A percentile compares a stretch with the other conserved stretches of the same genome.
These are phyloP conservation scores for Gortyna flavago DNA, from an alignment of 2,888 invertebrate species.

Conservation along the genomic window DNA sequence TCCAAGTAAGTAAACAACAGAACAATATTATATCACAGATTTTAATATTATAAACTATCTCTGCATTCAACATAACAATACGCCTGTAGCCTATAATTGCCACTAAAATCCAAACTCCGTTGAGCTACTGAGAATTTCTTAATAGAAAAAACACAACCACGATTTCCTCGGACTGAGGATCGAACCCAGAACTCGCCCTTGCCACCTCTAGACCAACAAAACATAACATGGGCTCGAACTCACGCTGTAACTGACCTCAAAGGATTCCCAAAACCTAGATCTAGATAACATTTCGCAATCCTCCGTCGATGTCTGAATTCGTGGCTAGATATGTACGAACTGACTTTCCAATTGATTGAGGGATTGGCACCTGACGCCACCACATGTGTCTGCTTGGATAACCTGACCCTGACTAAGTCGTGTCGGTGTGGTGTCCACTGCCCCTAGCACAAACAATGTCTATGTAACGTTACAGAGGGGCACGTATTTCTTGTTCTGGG, in stretches of 20 bases:
- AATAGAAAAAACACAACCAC: background rate
- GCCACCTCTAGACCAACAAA: background rate
- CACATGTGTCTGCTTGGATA: constrained; percentile 13
- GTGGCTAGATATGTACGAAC: constrained; percentile 5
- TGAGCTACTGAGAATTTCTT: background rate
- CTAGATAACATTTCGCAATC: background rate
- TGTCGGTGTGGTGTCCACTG: background rate
- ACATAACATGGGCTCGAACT: background rate
- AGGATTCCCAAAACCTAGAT: background rate
- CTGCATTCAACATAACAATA: background rate
- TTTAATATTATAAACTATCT: background rate
- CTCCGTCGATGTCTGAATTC: background rate
- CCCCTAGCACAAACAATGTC: background rate
- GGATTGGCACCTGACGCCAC: background rate
- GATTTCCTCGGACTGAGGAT: background rate
- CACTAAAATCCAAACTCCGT: background rate
- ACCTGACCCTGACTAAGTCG: background rate
- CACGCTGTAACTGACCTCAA: background rate
- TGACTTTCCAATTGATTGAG: constrained; percentile 2
- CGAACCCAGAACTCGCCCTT: background rate
- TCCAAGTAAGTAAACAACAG: background rate
- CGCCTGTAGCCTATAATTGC: background rate
- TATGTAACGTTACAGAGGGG: background rate
- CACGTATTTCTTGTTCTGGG: too few species aligned
- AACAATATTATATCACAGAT: background rate